phyloP scores from a whole-genome alignment of 2,888 invertebrate genomes.

The Amphipoea lucens region DNA sequence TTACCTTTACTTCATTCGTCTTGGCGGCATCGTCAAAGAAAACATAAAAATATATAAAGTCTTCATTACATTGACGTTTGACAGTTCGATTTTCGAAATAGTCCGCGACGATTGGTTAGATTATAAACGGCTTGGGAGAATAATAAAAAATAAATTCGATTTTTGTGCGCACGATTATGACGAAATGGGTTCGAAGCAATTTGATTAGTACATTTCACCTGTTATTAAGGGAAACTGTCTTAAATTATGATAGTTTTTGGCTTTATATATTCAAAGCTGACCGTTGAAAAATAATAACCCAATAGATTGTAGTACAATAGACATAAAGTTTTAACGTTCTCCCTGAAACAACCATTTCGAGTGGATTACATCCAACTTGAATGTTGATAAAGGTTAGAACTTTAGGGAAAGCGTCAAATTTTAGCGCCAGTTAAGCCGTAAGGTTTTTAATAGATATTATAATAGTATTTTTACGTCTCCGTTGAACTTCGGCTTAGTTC shows the following conservation, averaged over 20 bases:
- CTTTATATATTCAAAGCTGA: slow-evolving; percentile 46
- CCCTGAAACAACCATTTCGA: slow-evolving; percentile 67
- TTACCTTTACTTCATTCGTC: slow-evolving; percentile 79
- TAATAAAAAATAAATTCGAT: slow-evolving; percentile 72
- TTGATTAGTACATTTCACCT: slow-evolving; percentile 73
- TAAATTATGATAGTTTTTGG: slow-evolving; percentile 53
- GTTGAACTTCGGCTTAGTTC: slow-evolving; percentile 49
- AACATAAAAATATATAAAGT: slow-evolving; percentile 83
- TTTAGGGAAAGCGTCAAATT: slow-evolving; percentile 68
- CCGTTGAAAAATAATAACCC: slow-evolving; percentile 65
- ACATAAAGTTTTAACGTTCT: slow-evolving; percentile 68
- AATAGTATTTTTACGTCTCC: slow-evolving; percentile 65
- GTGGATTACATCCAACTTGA: slow-evolving; percentile 69
- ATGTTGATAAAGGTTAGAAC: slow-evolving; percentile 71
- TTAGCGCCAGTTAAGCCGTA: slow-evolving; percentile 67
- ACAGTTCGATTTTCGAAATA: slow-evolving; percentile 86
- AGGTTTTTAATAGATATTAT: slow-evolving; percentile 71
- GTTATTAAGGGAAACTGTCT: slow-evolving; percentile 52
- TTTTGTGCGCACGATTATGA: slow-evolving; percentile 70
- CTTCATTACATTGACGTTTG: slow-evolving; percentile 85
- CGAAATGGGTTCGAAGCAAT: slow-evolving; percentile 67
- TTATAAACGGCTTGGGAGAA: slow-evolving; percentile 73
- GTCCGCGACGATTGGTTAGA: slow-evolving; percentile 75
- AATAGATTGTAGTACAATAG: slow-evolving; percentile 68
- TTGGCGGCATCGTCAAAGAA: slow-evolving; percentile 86